Evolutionary conservation across 1,140 invertebrate genomes (phyloP).

Genomic region (Drosophila nigromelanica): DNA sequence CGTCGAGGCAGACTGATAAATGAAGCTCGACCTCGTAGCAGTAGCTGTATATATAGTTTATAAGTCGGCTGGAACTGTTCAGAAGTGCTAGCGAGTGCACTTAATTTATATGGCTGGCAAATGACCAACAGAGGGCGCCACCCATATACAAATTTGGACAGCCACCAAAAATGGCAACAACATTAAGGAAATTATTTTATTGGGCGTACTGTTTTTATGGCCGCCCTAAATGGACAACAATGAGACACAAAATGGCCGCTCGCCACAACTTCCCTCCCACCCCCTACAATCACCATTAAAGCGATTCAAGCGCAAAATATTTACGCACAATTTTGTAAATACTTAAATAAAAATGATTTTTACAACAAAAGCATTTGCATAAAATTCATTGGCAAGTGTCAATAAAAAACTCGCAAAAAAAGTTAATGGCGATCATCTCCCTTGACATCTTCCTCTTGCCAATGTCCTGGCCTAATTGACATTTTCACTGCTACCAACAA

Average conservation of each 20-base stretch:
- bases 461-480: slow-evolving; percentile 59
- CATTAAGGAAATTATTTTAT: slow-evolving; percentile 75
- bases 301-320: slow-evolving; percentile 37
- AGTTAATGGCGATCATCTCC: slow-evolving; percentile 53
- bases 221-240: slow-evolving; percentile 37
- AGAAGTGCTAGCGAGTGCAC: slow-evolving; percentile 25
- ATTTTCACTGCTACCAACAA: slow-evolving; percentile 61
- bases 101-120: slow-evolving; percentile 58
- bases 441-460: too few species aligned
- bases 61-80: slow-evolving; percentile 16
- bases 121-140: slow-evolving; percentile 52
- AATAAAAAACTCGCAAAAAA: slow-evolving; percentile 47
- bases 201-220: slow-evolving; percentile 78
- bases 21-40: slow-evolving; percentile 16
- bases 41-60: slow-evolving; percentile 15
- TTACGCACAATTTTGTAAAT: slow-evolving; percentile 56
- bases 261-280: not conserved
- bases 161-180: slow-evolving; percentile 36
- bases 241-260: slow-evolving; percentile 26
- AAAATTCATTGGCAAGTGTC: slow-evolving; percentile 56
- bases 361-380: slow-evolving; percentile 56
- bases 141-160: slow-evolving; percentile 35
- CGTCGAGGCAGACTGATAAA: slow-evolving; percentile 44
- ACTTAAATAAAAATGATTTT: slow-evolving; percentile 55
- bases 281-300: slow-evolving; percentile 12